Evolutionary conservation across 2,888 invertebrate species (phyloP).

Genomic region (Poecilobothrus nobilitatus): DNA sequence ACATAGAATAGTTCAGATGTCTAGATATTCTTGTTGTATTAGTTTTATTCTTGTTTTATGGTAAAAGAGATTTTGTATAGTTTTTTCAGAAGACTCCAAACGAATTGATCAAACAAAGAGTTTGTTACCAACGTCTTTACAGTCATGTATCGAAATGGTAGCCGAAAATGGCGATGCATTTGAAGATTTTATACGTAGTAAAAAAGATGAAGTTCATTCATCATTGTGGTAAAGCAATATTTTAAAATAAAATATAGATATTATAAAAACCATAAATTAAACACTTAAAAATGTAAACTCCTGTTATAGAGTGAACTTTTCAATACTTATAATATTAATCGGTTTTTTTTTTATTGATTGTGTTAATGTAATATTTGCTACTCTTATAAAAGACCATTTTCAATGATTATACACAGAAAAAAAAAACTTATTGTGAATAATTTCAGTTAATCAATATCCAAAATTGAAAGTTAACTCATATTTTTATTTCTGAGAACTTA

Average conservation of each 20-base stretch:
- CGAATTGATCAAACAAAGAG: constrained; percentile 28
- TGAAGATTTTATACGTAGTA: constrained; percentile 52
- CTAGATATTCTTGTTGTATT: neutral
- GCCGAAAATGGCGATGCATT: constrained; percentile 57
- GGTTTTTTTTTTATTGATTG: too few relatives aligned
- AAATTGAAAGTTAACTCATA: too few relatives aligned
- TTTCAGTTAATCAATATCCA: too few relatives aligned
- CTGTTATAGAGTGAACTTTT: constrained; percentile 13
- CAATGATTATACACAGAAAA: too few relatives aligned
- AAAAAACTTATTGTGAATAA: too few relatives aligned
- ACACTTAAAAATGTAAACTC: neutral
- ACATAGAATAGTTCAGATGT: neutral
- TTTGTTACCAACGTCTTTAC: constrained; percentile 46
- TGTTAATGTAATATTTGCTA: too few relatives aligned
- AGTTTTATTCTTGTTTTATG: constrained; percentile 11
- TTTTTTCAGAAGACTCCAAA: constrained; percentile 43
- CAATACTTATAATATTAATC: too few relatives aligned
- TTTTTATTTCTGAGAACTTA: too few relatives aligned
- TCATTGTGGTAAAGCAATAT: constrained; percentile 40
- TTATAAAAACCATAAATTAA: too few relatives aligned
- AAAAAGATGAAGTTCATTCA: constrained; percentile 43
- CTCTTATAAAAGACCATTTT: too few relatives aligned
- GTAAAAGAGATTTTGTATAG: constrained; percentile 43
- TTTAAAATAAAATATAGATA: neutral
- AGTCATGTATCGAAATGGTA: constrained; percentile 52